Conservation (phyloP, 2,113 vertebrate genomes). For the Sander vitreus region DNA sequence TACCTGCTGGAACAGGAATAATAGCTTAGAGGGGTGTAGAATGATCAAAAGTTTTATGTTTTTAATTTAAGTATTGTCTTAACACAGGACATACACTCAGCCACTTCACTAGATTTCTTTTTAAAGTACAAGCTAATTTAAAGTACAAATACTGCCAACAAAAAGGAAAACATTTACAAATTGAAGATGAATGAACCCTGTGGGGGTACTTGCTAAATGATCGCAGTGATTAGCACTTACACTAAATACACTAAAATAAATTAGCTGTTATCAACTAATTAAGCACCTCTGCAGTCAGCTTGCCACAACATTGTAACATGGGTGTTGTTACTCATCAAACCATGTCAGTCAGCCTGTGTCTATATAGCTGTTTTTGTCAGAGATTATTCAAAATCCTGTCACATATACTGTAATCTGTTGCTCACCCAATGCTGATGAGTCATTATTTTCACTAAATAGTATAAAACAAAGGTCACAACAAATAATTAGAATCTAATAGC, state of each 20-base stretch:
- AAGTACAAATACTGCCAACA: neutral
- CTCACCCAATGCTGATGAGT: slow-evolving; percentile 3
- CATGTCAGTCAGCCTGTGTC: neutral
- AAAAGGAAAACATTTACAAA: neutral
- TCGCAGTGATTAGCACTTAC: slow-evolving; percentile 21
- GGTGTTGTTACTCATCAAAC: slow-evolving; percentile 31
- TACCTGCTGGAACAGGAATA: neutral
- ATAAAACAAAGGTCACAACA: slow-evolving; percentile 55
- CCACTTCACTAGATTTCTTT: neutral
- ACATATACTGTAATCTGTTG: neutral
- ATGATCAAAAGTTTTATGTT: neutral
- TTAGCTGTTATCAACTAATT: slow-evolving; percentile 13
- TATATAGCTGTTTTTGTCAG: slow-evolving; percentile 1
- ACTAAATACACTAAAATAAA: slow-evolving; percentile 36
- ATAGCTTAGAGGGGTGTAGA: neutral
- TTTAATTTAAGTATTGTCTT: neutral
- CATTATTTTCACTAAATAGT: slow-evolving; percentile 34
- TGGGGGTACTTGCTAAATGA: neutral
- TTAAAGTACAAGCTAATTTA: neutral
- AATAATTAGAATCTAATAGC: slow-evolving; percentile 44
- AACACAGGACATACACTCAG: neutral
- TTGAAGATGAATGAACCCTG: slow-evolving; percentile 44
- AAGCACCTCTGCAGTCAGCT: slow-evolving; percentile 5
- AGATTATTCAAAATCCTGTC: slow-evolving; percentile 37
- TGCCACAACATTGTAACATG: neutral